A percentile compares a stretch with the other conserved stretches of the same genome.
phyloP scores from a whole-genome alignment of 2,888 invertebrate genomes.

The Fragum fragum region DNA sequence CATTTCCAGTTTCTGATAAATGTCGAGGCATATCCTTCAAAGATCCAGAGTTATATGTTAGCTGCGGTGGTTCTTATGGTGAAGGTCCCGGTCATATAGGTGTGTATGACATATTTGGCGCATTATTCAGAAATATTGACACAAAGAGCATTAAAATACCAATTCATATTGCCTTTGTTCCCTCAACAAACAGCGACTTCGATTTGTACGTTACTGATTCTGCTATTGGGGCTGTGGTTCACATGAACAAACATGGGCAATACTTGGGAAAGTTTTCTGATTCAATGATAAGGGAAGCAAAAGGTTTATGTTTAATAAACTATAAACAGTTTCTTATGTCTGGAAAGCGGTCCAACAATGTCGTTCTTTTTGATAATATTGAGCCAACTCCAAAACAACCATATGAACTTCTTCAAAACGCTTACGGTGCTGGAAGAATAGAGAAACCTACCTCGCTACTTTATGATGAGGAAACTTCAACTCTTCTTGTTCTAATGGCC shows the following conservation, averaged over 20 bases:
- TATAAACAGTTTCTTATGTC: neutral
- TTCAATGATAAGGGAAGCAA: neutral
- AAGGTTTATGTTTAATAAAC: neutral
- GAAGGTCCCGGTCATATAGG: neutral
- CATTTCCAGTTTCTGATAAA: neutral
- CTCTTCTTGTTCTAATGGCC: neutral
- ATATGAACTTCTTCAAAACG: neutral
- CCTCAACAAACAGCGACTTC: neutral
- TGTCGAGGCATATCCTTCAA: conserved; percentile 3
- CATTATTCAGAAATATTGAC: neutral
- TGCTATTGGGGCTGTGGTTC: neutral
- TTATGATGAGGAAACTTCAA: neutral
- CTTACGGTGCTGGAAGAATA: neutral
- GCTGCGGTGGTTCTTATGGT: neutral
- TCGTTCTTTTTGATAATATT: neutral
- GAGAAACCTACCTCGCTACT: neutral
- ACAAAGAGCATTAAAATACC: neutral
- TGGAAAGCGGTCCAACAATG: neutral
- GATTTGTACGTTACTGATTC: conserved; percentile 5
- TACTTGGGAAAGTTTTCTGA: neutral
- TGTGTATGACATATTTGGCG: neutral
- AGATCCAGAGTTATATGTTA: neutral
- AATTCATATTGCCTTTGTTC: neutral
- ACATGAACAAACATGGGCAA: neutral
- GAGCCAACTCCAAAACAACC: too few species aligned